These are phyloP conservation scores for Penaeus indicus DNA, from an alignment of 1,140 invertebrate genomes.

Conservation along the genomic window DNA sequence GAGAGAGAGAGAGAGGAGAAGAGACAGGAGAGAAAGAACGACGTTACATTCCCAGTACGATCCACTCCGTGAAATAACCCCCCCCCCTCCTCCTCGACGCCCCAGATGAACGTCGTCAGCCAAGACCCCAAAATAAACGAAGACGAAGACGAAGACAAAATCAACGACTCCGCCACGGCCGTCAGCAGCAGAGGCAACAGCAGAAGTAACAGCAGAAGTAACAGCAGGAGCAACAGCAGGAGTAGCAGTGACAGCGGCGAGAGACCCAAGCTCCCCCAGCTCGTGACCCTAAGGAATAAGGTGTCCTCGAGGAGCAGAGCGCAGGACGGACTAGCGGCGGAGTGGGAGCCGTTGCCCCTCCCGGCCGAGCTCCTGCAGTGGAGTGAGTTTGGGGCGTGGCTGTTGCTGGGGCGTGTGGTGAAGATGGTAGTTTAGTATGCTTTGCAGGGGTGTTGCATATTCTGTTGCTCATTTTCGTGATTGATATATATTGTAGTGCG, in stretches of 20 bases:
- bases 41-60: no score
- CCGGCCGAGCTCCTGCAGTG: constrained; percentile 35
- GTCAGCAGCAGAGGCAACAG: constrained; percentile 3
- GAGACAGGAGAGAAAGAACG: no score
- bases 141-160: constrained; percentile 31
- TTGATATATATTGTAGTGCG: no score
- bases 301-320: constrained; percentile 1
- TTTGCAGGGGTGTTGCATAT: no score
- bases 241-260: not conserved
- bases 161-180: not conserved
- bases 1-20: no score
- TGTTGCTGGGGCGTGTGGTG: no score
- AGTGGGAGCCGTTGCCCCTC: constrained; percentile 38
- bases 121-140: not conserved
- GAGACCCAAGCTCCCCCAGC: not conserved
- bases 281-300: constrained; percentile 12
- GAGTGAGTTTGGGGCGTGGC: constrained; percentile 18
- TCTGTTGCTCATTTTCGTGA: no score
- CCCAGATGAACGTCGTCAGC: constrained; percentile 52
- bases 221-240: not conserved
- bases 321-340: constrained; percentile 18
- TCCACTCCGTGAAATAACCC: no score
- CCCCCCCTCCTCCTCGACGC: not conserved
- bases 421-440: no score
- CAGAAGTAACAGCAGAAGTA: not conserved